Percentiles rank a stretch among this genome's conserved stretches.
Evolutionary conservation across 23 tunicate species (phyloP).

Genomic region (Styela plicata): DNA sequence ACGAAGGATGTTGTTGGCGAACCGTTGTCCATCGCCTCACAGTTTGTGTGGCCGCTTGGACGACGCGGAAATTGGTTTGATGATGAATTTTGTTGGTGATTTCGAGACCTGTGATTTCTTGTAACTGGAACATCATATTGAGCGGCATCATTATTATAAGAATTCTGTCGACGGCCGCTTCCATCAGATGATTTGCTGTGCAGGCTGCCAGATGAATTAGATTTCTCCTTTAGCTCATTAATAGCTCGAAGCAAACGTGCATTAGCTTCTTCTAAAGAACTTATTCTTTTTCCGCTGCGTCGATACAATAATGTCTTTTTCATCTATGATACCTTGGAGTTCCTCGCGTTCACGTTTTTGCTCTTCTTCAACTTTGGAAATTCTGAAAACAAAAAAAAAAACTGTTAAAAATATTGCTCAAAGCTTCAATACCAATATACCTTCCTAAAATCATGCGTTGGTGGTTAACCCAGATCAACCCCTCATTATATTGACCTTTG

Average conservation of each 20-base stretch:
- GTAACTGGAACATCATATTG: not conserved
- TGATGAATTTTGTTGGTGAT: not conserved
- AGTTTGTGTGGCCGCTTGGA: not conserved
- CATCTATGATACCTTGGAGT: constrained; percentile 29
- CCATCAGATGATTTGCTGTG: not conserved
- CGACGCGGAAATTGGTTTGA: not conserved
- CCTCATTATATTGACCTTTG: constrained; percentile 2
- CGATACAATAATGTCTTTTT: constrained; percentile 33
- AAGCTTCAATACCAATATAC: no score
- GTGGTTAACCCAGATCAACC: not conserved
- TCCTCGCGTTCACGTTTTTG: constrained; percentile 40
- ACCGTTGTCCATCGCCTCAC: constrained; percentile 12
- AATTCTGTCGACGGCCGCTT: not conserved
- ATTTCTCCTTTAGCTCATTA: constrained; percentile 3
- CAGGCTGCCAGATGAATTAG: not conserved
- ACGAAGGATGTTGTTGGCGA: not conserved
- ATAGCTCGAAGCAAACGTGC: constrained; percentile 21
- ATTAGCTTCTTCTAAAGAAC: constrained; percentile 12
- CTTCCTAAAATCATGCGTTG: not conserved
- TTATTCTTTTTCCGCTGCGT: constrained; percentile 33
- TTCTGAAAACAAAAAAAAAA: constrained; percentile 13
- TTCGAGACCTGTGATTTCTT: not conserved
- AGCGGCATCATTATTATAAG: not conserved
- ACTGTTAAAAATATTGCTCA: not conserved
- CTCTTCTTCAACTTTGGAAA: constrained; percentile 25